Evolutionary conservation across 30 jellyfish, hydroid and myxozoan genomes (phyloP).

Genomic region (Cassiopea xamachana): DNA sequence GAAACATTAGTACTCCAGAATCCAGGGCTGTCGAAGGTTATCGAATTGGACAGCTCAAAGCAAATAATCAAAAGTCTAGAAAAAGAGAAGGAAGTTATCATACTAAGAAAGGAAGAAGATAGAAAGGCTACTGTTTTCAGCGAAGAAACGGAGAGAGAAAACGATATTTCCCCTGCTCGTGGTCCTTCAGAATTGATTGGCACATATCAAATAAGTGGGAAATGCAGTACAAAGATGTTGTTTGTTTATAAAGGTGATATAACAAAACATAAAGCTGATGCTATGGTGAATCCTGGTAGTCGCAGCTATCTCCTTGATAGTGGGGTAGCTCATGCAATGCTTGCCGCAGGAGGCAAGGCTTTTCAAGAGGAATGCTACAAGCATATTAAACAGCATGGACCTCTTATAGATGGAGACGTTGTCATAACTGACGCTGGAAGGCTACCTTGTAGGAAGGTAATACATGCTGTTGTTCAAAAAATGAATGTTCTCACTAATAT

Average conservation of each 20-base stretch:
- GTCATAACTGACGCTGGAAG: slow-evolving; percentile 49
- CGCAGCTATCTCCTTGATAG: slow-evolving; percentile 9
- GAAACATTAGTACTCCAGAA: slow-evolving; percentile 5
- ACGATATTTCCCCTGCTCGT: background rate
- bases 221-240: background rate
- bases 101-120: slow-evolving; percentile 21
- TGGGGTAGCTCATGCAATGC: slow-evolving; percentile 52
- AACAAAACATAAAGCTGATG: slow-evolving; percentile 39
- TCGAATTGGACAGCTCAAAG: background rate
- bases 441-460: slow-evolving; percentile 3
- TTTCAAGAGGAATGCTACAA: slow-evolving; percentile 14
- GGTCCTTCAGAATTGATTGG: slow-evolving; percentile 6
- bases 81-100: slow-evolving; percentile 18
- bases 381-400: background rate
- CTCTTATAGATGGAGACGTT: slow-evolving; percentile 3
- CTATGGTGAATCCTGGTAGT: slow-evolving; percentile 39
- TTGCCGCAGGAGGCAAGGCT: slow-evolving; percentile 26
- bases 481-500: background rate
- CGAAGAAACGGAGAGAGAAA: slow-evolving; percentile 1
- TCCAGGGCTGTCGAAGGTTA: slow-evolving; percentile 40
- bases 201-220: too few relatives aligned
- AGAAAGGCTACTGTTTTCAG: background rate
- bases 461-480: slow-evolving; percentile 60
- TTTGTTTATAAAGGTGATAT: slow-evolving; percentile 55
- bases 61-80: background rate